A percentile compares a stretch with the other conserved stretches of the same genome.
phyloP scores from a whole-genome alignment of 2,888 invertebrate species.

The Lottia gigantea region DNA sequence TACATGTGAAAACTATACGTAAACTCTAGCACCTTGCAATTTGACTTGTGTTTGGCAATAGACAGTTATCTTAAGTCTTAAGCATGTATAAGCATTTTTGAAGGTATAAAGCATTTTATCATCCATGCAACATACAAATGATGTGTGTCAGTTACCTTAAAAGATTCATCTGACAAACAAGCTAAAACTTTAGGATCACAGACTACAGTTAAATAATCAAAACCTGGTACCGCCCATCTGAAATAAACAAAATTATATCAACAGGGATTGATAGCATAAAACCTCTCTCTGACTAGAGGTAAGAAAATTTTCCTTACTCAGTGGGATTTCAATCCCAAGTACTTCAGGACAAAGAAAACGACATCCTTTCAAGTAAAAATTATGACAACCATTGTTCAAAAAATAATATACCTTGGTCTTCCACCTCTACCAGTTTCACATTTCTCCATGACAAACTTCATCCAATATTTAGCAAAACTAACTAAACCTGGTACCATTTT shows the following conservation, averaged over 20 bases:
- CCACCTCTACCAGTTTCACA: slow-evolving; percentile 77
- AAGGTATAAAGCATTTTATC: too few species aligned
- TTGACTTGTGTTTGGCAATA: too few species aligned
- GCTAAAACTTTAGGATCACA: slow-evolving; percentile 87
- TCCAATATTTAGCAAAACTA: slow-evolving; percentile 85
- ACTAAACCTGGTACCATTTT: slow-evolving; percentile 75
- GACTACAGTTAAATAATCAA: slow-evolving; percentile 86
- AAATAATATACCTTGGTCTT: slow-evolving; percentile 55
- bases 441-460: slow-evolving; percentile 85
- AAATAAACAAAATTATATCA: slow-evolving; percentile 15
- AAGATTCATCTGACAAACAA: slow-evolving; percentile 81
- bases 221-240: slow-evolving; percentile 88
- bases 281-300: too few species aligned
- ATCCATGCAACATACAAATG: not conserved
- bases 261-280: too few species aligned
- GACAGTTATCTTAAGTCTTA: too few species aligned
- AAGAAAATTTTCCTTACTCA: too few species aligned
- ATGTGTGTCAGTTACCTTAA: slow-evolving; percentile 73
- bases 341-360: slow-evolving; percentile 12
- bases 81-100: too few species aligned
- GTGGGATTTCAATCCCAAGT: too few species aligned
- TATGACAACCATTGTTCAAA: not conserved
- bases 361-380: not conserved
- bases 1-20: too few species aligned
- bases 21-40: too few species aligned